These are phyloP conservation scores for Pocillopora damicornis DNA, from an alignment of 64 coral and sea anemone genomes.

Conservation along the genomic window DNA sequence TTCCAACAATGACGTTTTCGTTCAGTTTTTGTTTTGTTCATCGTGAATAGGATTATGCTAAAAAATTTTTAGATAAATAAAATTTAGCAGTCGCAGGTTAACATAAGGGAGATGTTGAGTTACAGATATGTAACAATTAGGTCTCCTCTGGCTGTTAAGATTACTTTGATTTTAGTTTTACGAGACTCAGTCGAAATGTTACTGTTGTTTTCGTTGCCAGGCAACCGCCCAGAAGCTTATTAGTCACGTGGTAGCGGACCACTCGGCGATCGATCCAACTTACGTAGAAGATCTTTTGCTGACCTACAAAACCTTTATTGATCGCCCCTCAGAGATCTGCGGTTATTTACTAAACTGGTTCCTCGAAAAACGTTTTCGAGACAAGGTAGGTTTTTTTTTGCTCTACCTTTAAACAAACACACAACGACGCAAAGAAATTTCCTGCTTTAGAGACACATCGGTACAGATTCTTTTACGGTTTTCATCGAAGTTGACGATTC, in stretches of 20 bases:
- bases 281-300: slow-evolving; percentile 96
- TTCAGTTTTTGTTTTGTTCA: no score
- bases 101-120: no score
- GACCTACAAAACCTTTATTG: slow-evolving; percentile 81
- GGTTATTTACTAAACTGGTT: slow-evolving; percentile 90
- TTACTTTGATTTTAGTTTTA: background rate
- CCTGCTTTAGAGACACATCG: no score
- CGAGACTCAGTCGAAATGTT: background rate
- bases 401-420: background rate
- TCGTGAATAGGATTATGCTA: no score
- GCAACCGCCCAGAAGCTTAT: slow-evolving; percentile 78
- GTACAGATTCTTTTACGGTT: no score
- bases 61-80: no score
- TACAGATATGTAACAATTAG: no score
- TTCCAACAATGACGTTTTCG: no score
- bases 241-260: slow-evolving; percentile 88
- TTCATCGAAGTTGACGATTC: no score
- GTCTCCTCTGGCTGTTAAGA: background rate
- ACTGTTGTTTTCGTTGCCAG: slow-evolving; percentile 29
- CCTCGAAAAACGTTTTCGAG: slow-evolving; percentile 63
- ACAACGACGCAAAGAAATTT: background rate
- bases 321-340: slow-evolving; percentile 88
- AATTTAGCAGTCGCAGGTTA: no score
- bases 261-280: slow-evolving; percentile 91
- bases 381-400: slow-evolving; percentile 66